phyloP scores from a whole-genome alignment of 2,888 invertebrate species.

The Stratiomys singularior region DNA sequence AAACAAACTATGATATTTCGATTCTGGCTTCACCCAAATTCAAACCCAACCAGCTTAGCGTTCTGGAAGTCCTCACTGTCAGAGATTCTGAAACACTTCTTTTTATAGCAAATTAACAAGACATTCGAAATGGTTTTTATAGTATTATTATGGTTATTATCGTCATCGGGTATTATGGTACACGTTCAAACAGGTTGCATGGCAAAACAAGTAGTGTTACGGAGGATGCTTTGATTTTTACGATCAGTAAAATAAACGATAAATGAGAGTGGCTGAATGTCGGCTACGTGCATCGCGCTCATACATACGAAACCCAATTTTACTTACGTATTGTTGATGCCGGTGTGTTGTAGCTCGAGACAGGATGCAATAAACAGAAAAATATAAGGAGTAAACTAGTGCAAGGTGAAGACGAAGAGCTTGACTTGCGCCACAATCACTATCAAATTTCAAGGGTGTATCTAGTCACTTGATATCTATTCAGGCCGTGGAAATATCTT shows the following conservation, averaged over 20 bases:
- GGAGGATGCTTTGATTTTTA: constrained; percentile 52
- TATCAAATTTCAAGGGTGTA: constrained; percentile 14
- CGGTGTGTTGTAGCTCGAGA: background rate
- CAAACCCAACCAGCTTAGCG: constrained; percentile 20
- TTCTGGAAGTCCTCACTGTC: constrained; percentile 1
- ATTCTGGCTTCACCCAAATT: constrained; percentile 19
- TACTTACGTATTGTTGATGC: too few species aligned
- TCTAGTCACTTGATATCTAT: background rate
- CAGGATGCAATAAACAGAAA: constrained; percentile 24
- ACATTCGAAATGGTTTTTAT: constrained; percentile 54
- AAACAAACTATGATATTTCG: constrained; percentile 17
- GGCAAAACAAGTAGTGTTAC: constrained; percentile 1
- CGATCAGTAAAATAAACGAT: constrained; percentile 53
- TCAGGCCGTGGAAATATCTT: too few species aligned
- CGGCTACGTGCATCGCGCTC: constrained; percentile 20
- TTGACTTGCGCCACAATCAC: constrained; percentile 24
- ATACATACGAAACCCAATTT: background rate
- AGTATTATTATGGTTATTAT: constrained; percentile 54
- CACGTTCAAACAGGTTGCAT: constrained; percentile 53
- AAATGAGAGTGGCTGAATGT: constrained; percentile 45
- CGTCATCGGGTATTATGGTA: constrained; percentile 51
- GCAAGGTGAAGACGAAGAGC: background rate
- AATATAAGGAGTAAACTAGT: background rate
- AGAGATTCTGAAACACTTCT: constrained; percentile 39
- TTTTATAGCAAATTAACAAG: constrained; percentile 54